A percentile compares a stretch with the other conserved stretches of the same genome.
These are phyloP conservation scores for Theretra japonica DNA, from an alignment of 2,888 invertebrate genomes.

Conservation along the genomic window DNA sequence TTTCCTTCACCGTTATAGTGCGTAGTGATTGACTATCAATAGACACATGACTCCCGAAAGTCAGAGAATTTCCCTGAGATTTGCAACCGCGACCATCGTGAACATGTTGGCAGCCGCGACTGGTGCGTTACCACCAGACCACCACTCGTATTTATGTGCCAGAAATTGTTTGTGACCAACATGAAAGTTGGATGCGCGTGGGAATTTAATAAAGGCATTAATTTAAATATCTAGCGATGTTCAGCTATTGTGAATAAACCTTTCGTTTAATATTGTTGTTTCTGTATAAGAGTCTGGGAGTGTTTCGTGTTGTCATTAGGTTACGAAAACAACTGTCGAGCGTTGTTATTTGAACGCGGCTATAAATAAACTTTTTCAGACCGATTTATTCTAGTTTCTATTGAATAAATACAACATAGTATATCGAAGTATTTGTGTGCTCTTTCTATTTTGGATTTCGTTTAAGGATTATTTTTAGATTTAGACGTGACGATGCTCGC, in stretches of 20 bases:
- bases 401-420: neutral
- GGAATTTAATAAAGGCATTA: neutral
- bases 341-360: neutral
- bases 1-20: too few relatives aligned
- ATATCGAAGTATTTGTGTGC: neutral
- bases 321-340: neutral
- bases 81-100: too few relatives aligned
- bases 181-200: neutral
- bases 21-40: too few relatives aligned
- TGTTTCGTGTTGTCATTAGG: slow-evolving; percentile 2
- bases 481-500: too few relatives aligned
- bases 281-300: slow-evolving; percentile 6
- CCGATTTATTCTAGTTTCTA: neutral
- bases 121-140: too few relatives aligned
- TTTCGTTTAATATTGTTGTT: slow-evolving; percentile 7
- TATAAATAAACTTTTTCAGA: neutral
- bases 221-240: neutral
- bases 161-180: neutral
- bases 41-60: too few relatives aligned
- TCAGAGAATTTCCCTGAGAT: too few relatives aligned
- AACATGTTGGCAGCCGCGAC: too few relatives aligned
- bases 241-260: neutral
- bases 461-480: too few relatives aligned
- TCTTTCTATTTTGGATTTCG: too few relatives aligned
- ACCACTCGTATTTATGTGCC: too few relatives aligned